phyloP scores from a whole-genome alignment of 2,797 vertebrate genomes.

The Spheniscus humboldti region DNA sequence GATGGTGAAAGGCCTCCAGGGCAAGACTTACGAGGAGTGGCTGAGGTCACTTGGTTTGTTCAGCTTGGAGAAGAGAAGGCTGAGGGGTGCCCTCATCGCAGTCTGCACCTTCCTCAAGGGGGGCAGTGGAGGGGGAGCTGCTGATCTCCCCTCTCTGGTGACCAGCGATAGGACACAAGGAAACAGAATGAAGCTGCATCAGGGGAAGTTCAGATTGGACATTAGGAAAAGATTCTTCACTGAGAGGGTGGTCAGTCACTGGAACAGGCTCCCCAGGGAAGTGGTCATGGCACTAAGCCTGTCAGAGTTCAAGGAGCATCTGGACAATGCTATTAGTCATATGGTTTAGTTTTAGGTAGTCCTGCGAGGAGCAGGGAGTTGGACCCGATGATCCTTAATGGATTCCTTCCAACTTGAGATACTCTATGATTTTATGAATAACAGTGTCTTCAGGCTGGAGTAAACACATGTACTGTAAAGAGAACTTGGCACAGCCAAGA shows the following conservation, averaged over 20 bases:
- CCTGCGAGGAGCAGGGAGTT: neutral
- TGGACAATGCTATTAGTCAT: neutral
- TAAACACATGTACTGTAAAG: neutral
- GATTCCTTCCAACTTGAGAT: neutral
- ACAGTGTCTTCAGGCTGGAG: neutral
- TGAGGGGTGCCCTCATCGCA: neutral
- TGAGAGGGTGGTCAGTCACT: neutral
- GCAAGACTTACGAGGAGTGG: neutral
- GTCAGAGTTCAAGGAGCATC: neutral
- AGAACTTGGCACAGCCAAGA: neutral
- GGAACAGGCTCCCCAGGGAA: neutral
- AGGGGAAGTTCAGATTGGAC: neutral
- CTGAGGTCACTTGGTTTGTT: neutral
- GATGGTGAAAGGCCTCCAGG: neutral
- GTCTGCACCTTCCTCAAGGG: neutral
- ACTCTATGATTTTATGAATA: neutral
- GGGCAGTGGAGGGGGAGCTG: neutral
- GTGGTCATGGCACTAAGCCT: neutral
- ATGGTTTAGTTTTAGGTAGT: neutral
- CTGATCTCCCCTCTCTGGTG: too few relatives aligned
- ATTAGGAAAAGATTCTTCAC: neutral
- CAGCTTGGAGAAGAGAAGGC: neutral
- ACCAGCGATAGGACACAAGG: neutral
- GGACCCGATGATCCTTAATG: neutral
- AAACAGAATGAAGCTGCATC: neutral